Conservation (phyloP, 2,797 vertebrate genomes). For the Rhodeus uyekii region DNA sequence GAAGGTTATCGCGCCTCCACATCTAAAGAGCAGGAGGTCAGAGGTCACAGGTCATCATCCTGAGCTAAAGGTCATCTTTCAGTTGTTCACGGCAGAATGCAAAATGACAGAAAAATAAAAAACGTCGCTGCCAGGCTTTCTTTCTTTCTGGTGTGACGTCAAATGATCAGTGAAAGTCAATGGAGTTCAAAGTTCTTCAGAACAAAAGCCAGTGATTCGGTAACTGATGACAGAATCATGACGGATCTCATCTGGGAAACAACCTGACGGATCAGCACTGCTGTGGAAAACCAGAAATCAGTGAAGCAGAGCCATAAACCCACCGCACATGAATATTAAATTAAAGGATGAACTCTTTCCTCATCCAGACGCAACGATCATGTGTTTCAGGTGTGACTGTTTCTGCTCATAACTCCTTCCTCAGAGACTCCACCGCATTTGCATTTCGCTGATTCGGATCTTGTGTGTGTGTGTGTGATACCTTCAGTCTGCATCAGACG, state of each 20-base stretch:
- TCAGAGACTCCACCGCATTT: not conserved
- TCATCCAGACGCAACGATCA: not conserved
- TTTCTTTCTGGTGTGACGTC: too few species aligned
- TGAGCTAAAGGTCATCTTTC: not conserved
- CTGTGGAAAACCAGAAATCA: too few species aligned
- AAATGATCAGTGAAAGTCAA: not conserved
- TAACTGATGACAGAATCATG: too few species aligned
- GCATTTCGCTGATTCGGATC: constrained; percentile 49
- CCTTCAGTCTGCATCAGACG: constrained; percentile 49
- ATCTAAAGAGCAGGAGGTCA: not conserved
- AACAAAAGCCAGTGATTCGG: too few species aligned
- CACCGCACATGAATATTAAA: too few species aligned
- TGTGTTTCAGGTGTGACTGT: not conserved
- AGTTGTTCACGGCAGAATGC: not conserved
- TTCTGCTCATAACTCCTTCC: not conserved
- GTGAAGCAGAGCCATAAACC: too few species aligned
- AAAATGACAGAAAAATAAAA: not conserved
- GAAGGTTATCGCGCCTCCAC: too few species aligned
- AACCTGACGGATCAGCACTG: too few species aligned
- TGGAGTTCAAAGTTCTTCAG: too few species aligned
- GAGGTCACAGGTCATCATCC: not conserved
- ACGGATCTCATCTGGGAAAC: too few species aligned
- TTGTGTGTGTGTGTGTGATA: constrained; percentile 18
- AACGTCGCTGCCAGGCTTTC: too few species aligned
- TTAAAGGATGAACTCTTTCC: too few species aligned